A percentile compares a stretch with the other conserved stretches of the same genome.
phyloP scores from a whole-genome alignment of 2,888 invertebrate genomes.

The Pardosa pseudoannulata region DNA sequence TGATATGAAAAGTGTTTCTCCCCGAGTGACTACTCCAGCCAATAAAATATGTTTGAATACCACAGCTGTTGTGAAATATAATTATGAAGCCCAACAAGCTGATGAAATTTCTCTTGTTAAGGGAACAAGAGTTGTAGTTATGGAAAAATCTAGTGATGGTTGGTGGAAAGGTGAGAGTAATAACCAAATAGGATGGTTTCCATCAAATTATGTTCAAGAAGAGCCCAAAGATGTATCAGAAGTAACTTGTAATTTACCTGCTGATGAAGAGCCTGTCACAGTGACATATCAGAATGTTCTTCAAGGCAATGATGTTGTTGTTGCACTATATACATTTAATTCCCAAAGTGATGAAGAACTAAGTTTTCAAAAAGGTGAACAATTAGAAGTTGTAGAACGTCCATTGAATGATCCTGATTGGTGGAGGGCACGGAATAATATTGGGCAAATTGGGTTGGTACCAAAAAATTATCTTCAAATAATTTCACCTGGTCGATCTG shows the following conservation, averaged over 20 bases:
- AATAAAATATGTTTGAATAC: constrained; percentile 69
- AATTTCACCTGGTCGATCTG: constrained; percentile 58
- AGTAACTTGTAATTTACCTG: constrained; percentile 39
- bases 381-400: constrained; percentile 95
- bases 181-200: constrained; percentile 91
- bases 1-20: constrained; percentile 74
- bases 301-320: constrained; percentile 86
- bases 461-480: constrained; percentile 95
- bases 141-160: constrained; percentile 98
- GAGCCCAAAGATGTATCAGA: constrained; percentile 68
- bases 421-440: constrained; percentile 95
- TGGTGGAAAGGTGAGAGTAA: constrained; percentile 93
- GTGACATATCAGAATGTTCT: constrained; percentile 72
- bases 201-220: constrained; percentile 90
- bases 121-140: constrained; percentile 93
- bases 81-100: constrained; percentile 89
- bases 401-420: constrained; percentile 99
- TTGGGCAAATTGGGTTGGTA: constrained; percentile 95
- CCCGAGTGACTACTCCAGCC: constrained; percentile 65
- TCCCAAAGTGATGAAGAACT: constrained; percentile 97
- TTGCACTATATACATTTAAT: constrained; percentile 86
- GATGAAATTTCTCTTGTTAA: constrained; percentile 97
- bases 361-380: constrained; percentile 97
- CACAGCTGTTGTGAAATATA: constrained; percentile 90
- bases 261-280: constrained; percentile 57